These are phyloP conservation scores for Onychostruthus taczanowskii DNA, from an alignment of 2,113 vertebrate species.

Conservation along the genomic window DNA sequence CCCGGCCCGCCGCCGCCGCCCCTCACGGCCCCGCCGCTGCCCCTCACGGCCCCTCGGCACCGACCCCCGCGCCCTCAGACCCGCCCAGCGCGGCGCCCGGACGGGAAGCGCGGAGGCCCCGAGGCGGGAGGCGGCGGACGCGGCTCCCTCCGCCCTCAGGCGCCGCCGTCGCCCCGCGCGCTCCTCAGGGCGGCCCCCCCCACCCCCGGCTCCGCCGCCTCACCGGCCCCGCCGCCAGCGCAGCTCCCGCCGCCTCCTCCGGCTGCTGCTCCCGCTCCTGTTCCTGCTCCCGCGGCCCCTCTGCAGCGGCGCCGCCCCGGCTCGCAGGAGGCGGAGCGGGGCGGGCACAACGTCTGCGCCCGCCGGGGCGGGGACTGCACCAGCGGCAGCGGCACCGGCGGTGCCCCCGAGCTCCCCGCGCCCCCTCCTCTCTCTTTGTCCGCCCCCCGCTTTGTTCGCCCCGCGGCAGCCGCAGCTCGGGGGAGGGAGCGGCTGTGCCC, in stretches of 20 bases:
- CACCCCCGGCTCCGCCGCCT: background rate
- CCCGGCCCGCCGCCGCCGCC: background rate
- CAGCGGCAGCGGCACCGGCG: background rate
- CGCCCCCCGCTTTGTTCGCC: background rate
- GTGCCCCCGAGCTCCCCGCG: background rate
- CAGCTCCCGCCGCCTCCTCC: background rate
- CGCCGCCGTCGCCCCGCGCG: background rate
- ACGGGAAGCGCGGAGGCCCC: background rate
- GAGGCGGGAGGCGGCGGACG: background rate
- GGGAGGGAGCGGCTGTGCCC: background rate
- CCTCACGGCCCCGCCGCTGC: too few species aligned
- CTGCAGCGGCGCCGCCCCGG: constrained; percentile 29
- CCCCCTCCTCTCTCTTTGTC: background rate
- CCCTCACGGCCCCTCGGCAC: background rate
- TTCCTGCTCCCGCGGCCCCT: background rate
- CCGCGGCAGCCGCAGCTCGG: background rate
- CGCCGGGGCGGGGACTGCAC: constrained; percentile 43
- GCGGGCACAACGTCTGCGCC: background rate
- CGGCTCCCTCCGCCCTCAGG: background rate
- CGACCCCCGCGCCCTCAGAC: background rate
- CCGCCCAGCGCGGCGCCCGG: background rate
- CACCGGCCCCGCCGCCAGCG: background rate
- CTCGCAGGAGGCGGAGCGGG: background rate
- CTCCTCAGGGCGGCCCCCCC: background rate
- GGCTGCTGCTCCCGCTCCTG: background rate